Conservation (phyloP, 1,140 invertebrate genomes). For the Centruroides vittatus region DNA sequence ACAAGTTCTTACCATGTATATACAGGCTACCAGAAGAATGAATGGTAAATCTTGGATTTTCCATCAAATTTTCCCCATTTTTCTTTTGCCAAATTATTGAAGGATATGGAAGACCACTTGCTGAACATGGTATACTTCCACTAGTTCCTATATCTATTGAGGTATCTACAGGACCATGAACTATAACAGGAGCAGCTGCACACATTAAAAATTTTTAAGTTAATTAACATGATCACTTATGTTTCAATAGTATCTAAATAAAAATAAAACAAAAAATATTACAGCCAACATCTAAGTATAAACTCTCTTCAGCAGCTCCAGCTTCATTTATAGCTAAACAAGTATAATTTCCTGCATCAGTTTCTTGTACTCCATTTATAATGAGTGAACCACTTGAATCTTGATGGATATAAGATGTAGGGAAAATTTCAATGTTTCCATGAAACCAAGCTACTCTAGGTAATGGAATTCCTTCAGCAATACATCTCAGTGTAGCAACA, state of each 20-base stretch:
- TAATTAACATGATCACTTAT: no score
- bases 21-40: constrained; percentile 1
- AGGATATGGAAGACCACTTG: constrained; percentile 26
- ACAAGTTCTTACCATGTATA: constrained; percentile 1
- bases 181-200: constrained; percentile 6
- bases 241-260: constrained; percentile 23
- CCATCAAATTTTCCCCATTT: constrained; percentile 15
- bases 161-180: constrained; percentile 21
- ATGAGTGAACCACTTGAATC: constrained; percentile 5
- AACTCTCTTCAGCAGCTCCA: constrained; percentile 22
- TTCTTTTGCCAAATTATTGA: constrained; percentile 25
- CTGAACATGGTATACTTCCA: constrained; percentile 25
- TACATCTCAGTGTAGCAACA: constrained; percentile 19
- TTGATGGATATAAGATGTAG: constrained; percentile 10
- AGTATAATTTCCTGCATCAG: constrained; percentile 28
- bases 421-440: constrained; percentile 13
- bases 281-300: constrained; percentile 31
- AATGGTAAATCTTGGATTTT: not conserved
- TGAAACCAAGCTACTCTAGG: constrained; percentile 33
- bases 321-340: constrained; percentile 32
- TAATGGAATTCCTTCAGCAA: constrained; percentile 30
- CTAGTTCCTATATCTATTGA: constrained; percentile 24
- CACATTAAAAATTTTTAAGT: no score
- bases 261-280: constrained; percentile 9
- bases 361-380: constrained; percentile 19